Conservation (phyloP, 1,140 invertebrate genomes). For the Cecropterus lyciades region DNA sequence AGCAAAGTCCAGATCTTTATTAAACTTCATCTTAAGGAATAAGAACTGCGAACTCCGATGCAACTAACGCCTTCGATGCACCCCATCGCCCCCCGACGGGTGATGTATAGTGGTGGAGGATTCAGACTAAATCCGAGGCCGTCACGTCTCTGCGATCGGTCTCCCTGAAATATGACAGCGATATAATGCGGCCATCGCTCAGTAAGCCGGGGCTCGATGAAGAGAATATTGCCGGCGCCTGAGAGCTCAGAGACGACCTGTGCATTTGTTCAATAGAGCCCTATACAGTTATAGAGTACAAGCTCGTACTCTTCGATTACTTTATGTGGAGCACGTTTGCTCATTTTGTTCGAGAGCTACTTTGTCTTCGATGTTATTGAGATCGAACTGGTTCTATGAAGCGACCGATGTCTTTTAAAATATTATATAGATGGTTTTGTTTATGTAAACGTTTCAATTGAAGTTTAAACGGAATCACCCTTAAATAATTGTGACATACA, state of each 20-base stretch:
- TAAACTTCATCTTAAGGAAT: slow-evolving; percentile 54
- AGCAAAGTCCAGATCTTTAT: slow-evolving; percentile 52
- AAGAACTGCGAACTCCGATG: slow-evolving; percentile 55
- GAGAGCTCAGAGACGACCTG: slow-evolving; percentile 39
- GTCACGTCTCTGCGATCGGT: slow-evolving; percentile 70
- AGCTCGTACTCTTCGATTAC: slow-evolving; percentile 20
- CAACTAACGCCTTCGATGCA: slow-evolving; percentile 51
- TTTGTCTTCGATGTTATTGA: slow-evolving; percentile 25
- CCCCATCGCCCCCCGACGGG: slow-evolving; percentile 10
- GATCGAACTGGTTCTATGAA: slow-evolving; percentile 3
- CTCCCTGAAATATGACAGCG: slow-evolving; percentile 71
- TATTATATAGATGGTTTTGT: neutral
- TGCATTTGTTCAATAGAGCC: slow-evolving; percentile 36
- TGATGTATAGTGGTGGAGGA: slow-evolving; percentile 43
- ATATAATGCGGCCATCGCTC: slow-evolving; percentile 69
- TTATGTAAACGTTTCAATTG: neutral
- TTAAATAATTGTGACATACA: too few species aligned
- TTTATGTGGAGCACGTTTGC: slow-evolving; percentile 27
- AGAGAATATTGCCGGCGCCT: slow-evolving; percentile 71
- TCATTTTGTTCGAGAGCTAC: slow-evolving; percentile 26
- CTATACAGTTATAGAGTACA: slow-evolving; percentile 15
- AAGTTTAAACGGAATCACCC: too few species aligned
- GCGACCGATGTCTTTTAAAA: neutral
- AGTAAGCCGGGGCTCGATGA: slow-evolving; percentile 70
- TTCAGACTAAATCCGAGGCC: slow-evolving; percentile 41